A percentile compares a stretch with the other conserved stretches of the same genome.
These are phyloP conservation scores for Fistularia tabacaria DNA, from an alignment of 2,797 vertebrate species.

Conservation along the genomic window DNA sequence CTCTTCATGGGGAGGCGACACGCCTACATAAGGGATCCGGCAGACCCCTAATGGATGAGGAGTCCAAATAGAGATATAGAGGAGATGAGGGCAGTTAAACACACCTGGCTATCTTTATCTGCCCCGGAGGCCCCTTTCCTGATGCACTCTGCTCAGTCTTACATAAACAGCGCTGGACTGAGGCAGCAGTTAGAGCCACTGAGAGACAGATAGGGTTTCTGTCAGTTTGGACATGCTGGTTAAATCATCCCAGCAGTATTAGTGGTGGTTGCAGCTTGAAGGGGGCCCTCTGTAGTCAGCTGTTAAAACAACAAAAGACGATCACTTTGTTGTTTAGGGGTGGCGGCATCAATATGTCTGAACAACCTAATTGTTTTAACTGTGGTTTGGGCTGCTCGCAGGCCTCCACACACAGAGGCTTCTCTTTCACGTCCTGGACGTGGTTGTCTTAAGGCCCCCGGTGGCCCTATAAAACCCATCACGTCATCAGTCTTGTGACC, in stretches of 20 bases:
- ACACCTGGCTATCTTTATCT: constrained; percentile 70
- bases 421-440: constrained; percentile 53
- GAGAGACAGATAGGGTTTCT: constrained; percentile 35
- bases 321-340: constrained; percentile 61
- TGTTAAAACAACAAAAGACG: constrained; percentile 56
- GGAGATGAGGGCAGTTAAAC: constrained; percentile 60
- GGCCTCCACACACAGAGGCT: constrained; percentile 18
- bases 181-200: constrained; percentile 22
- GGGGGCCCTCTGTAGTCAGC: constrained; percentile 32
- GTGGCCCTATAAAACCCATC: constrained; percentile 33
- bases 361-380: constrained; percentile 59
- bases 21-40: constrained; percentile 61
- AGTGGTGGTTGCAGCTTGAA: constrained; percentile 21
- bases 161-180: constrained; percentile 37
- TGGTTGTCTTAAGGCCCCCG: constrained; percentile 15
- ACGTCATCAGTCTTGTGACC: constrained; percentile 32
- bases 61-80: constrained; percentile 31
- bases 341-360: constrained; percentile 30
- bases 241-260: constrained; percentile 28
- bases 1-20: constrained; percentile 49
- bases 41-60: constrained; percentile 56
- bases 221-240: constrained; percentile 29
- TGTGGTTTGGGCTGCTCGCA: constrained; percentile 41
- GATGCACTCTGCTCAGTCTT: constrained; percentile 24
- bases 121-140: constrained; percentile 28